Evolutionary conservation across 2,888 invertebrate species (phyloP).

Genomic region (Platycnemis pennipes): DNA sequence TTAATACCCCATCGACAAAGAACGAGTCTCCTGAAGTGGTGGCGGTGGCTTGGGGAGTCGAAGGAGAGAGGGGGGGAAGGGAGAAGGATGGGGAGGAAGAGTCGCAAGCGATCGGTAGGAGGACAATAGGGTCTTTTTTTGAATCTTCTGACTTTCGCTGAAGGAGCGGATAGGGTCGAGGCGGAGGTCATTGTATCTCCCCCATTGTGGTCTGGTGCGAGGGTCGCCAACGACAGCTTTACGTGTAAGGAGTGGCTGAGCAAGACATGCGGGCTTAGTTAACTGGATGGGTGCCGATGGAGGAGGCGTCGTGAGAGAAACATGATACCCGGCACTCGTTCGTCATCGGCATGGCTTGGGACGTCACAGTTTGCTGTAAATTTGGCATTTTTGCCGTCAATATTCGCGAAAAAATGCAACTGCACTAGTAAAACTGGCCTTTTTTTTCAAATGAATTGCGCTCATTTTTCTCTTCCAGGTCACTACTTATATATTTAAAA

Average conservation of each 20-base stretch:
- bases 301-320: neutral
- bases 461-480: no score
- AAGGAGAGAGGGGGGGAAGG: neutral
- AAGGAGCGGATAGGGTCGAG: neutral
- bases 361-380: no score
- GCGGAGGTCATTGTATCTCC: neutral
- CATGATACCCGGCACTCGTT: neutral
- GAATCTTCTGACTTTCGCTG: neutral
- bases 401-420: no score
- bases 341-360: neutral
- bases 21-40: neutral
- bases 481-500: no score
- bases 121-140: neutral
- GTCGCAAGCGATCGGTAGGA: neutral
- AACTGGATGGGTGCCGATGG: neutral
- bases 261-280: neutral
- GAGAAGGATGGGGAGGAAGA: neutral
- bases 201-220: neutral
- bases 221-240: neutral
- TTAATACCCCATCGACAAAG: slow-evolving; percentile 25
- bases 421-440: no score
- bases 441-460: no score
- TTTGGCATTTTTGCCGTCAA: no score
- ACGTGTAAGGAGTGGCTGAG: neutral
- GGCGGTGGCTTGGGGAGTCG: neutral